Conservation (phyloP, 2,888 invertebrate genomes). For the Ophonus ardosiacus region DNA sequence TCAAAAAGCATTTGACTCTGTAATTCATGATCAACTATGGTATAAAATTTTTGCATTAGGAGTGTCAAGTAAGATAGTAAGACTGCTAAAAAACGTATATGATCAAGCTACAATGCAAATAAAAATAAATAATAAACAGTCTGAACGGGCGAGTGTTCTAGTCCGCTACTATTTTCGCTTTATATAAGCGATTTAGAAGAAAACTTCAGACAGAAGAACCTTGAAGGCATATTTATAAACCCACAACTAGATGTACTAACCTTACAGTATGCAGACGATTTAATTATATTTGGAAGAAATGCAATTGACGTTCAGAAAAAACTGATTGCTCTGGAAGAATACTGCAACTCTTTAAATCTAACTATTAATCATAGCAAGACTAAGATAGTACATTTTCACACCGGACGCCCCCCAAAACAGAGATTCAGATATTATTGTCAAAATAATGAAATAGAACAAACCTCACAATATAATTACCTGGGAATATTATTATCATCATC, state of each 20-base stretch:
- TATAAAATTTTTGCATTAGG: background rate
- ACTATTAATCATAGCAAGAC: background rate
- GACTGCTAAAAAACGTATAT: slow-evolving; percentile 2
- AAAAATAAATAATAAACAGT: background rate
- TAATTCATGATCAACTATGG: slow-evolving; percentile 5
- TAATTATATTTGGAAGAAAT: too few species aligned
- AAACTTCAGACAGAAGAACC: background rate
- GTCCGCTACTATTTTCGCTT: slow-evolving; percentile 12
- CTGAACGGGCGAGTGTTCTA: background rate
- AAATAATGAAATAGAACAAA: background rate
- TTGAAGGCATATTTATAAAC: background rate
- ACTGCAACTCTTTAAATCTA: background rate
- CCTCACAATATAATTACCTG: background rate
- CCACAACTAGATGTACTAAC: background rate
- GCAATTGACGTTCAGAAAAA: slow-evolving; percentile 4
- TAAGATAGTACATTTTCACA: background rate
- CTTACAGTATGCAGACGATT: slow-evolving; percentile 1
- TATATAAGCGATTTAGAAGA: background rate
- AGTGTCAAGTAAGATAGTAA: background rate
- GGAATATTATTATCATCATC: background rate
- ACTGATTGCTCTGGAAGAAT: background rate
- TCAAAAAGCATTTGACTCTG: too few species aligned
- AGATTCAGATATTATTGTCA: background rate
- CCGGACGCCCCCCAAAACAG: background rate
- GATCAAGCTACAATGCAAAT: too few species aligned